Evolutionary conservation across 2,797 vertebrate species (phyloP), one percentile per base, ranked within the genome.

Genomic region (Lepus townsendii): DNA sequence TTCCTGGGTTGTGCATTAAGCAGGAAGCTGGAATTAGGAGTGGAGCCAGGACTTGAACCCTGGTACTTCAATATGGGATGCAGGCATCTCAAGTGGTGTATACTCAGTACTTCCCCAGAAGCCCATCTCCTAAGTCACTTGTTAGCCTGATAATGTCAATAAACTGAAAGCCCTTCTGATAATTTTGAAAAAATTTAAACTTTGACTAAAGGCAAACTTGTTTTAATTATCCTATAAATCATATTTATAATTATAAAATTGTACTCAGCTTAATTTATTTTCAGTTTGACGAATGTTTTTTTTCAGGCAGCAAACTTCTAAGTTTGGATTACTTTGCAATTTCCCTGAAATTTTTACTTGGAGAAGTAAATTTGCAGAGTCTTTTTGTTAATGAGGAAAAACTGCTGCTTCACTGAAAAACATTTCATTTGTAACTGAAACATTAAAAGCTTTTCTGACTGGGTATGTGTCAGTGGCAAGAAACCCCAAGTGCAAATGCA

Each of bases 391-490:
- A 95, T 85, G 71, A 87, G 32, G 30, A 84, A 91, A 92, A 94
- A 68, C 47, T 75, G n/a, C 68, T 86, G 77, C n/a, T 94, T 96
- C 47, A 47, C 14, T 96, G 89, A 73, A 95, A 94, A 94, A 60
- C 38, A 86, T 84, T 93, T 86, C 50, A 75, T 83, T 95, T 95
- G 24, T 80, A 96, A 85, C 71, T 80, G 85, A 97, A 96, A 93
- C 76, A 60, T 89, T 92, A 84, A 95, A 93, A 86, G 77, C 35
- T 78, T 83, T 94, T 90, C 87, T 83, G 76, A 83, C 75, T 94
- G 52, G 73, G 32, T 76, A 73, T 88, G 38, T 75, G 83, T 94
- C 77, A 91, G 17, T 87, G 90, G 11, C 50, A 94, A 96, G 26
- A 17, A 95, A 91, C 24, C 82, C 1, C 3, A 80, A 96, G 54